Base-by-base conservation (phyloP, 2,888 invertebrate species). In the Lasioglossum villosulum region DNA sequence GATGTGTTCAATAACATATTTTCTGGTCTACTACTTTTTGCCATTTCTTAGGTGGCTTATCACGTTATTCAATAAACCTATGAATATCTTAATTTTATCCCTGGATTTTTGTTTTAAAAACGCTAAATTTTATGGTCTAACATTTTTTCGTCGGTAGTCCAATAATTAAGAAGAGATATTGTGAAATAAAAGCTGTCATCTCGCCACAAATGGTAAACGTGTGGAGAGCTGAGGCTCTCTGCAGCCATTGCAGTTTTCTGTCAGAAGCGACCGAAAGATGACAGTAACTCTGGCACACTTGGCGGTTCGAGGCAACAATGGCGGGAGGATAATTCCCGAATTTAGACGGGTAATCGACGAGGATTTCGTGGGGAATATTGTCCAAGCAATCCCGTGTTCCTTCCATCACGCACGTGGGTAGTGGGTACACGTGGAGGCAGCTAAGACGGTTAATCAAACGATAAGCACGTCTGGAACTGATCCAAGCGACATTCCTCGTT, bases 401-500 rank as follows among this genome's bases (percentile, higher is more conserved):
- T 80, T 79, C 74, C 66, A 74, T 80, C 78, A 79, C 80, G 83
- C 86, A 75, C 85, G 83, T 79, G 86, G 77, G 72, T 71, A 87
- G 83, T 78, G 86, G 77, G 72, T 73, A 87, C 81, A 81, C 83
- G 75, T 23, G 71, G 78, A 76, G 79, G 77, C 76, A 75, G 78
- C 85, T 87, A 84, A 91, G 88, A 89, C 86, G 88, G 88, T 88
- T 88, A 87, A 88, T 88, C 87, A 88, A 86, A 87, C 87, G 90
- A 90, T 90, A 90, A 90, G 90, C 89, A 87, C 88, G 90, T 87
- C 86, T 90, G 90, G 90, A 89, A 81, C 78, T 75, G 86, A 82
- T 89, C 88, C 90, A 90, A 90, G 52, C 82, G 83, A 73, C 84
- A 78, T 80, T 86, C 82, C 77, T 59, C 30, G 77, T 48, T 63